Percentiles rank a stretch among this genome's conserved stretches.
phyloP scores from a whole-genome alignment of 2,888 invertebrate genomes.

The Drosophila nigritarsus region DNA sequence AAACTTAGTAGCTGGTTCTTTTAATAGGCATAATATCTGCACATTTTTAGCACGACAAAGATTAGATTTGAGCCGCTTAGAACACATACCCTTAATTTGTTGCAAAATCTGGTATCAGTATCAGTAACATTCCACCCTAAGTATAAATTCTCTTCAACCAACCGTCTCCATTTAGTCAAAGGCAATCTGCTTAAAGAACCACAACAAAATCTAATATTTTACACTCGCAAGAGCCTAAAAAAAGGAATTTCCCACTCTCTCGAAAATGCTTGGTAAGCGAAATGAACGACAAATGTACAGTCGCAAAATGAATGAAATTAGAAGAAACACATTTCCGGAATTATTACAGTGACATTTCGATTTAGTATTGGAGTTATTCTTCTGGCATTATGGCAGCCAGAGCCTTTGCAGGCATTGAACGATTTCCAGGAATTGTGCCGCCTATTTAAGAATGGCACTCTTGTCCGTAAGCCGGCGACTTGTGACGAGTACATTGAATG shows the following conservation, averaged over 20 bases:
- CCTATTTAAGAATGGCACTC: slow-evolving; percentile 67
- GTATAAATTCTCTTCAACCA: slow-evolving; percentile 61
- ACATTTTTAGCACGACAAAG: slow-evolving; percentile 43
- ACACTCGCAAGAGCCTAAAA: slow-evolving; percentile 1
- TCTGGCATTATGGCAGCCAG: slow-evolving; percentile 31
- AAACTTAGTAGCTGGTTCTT: slow-evolving; percentile 23
- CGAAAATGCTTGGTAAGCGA: slow-evolving; percentile 46
- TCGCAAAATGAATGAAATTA: neutral
- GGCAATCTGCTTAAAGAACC: slow-evolving; percentile 25
- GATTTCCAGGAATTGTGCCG: slow-evolving; percentile 62
- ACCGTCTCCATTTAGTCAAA: slow-evolving; percentile 59
- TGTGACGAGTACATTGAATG: slow-evolving; percentile 79
- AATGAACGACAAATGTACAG: neutral
- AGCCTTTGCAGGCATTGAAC: slow-evolving; percentile 12
- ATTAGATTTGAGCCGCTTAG: slow-evolving; percentile 59
- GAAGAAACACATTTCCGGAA: neutral
- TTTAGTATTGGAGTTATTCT: slow-evolving; percentile 36
- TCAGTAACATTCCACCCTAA: slow-evolving; percentile 41
- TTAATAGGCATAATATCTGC: slow-evolving; percentile 24
- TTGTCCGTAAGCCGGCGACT: slow-evolving; percentile 74
- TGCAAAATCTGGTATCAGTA: slow-evolving; percentile 43
- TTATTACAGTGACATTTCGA: slow-evolving; percentile 27
- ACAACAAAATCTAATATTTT: slow-evolving; percentile 13
- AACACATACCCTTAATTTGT: slow-evolving; percentile 53
- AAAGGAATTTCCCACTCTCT: slow-evolving; percentile 29